Evolutionary conservation across 92 coral and sea anemone species (phyloP), one percentile per base, ranked within the genome.

Genomic region (Phenganax stokvisi): DNA sequence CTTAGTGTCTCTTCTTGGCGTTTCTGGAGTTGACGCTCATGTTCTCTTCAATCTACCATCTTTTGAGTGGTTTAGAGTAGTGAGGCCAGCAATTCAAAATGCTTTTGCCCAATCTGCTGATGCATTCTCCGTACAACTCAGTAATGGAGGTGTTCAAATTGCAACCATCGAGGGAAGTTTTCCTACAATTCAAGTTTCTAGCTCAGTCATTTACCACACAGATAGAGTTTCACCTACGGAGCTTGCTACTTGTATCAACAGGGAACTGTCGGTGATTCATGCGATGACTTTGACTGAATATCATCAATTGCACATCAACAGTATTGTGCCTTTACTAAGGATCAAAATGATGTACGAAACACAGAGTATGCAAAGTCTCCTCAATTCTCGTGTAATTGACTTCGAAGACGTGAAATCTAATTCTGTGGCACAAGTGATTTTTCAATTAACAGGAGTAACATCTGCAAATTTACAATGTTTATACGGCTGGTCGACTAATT

Each of bases 41-140:
- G 71, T 62, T 59, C 65, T 61, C 12, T 30, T 61, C 11, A 77
- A 77, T 77, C 57, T 77, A 9, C 81, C 81, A 37, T 77, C 81
- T 0, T 77, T 77, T 61, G 71, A 59, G 16, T 77, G 81, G 81
- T 58, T 44, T 8, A 77, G 58, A 62, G 51, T 61, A 20, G 71
- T 59, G 17, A 15, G 55, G 3, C 57, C 58, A 77, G 81, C 71
- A 11, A 61, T 77, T 27, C 56, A 77, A 51, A 53, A 64, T 59
- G 81, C 81, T 27, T 77, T 77, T 62, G 65, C 25, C 0, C 81
- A 77, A 12, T 31, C 81, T 25, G 81, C 81, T 3, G 57, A 77
- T 61, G 81, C 81, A 59, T 77, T n/a, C 31, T 77, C 81, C 20
- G 81, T 61, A 61, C 6, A 57, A 37, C 81, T 77, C 56, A 77